Evolutionary conservation across 2,888 invertebrate genomes (phyloP).

Genomic region (Gasteruption jaculator): DNA sequence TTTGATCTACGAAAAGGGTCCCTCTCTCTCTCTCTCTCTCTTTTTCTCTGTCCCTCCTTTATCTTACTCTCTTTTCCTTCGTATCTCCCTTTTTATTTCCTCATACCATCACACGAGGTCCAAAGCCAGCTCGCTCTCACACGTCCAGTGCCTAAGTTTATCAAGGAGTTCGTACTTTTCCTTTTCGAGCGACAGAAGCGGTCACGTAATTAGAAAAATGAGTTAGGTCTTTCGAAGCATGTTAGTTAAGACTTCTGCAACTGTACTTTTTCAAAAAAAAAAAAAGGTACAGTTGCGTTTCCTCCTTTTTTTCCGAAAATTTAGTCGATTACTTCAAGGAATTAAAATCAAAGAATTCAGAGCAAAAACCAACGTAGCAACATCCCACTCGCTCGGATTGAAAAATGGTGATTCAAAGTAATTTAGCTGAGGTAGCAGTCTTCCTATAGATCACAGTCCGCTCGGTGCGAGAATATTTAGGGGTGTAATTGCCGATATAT

Average conservation of each 20-base stretch:
- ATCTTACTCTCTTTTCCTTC: slow-evolving; percentile 10
- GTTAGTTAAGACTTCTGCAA: too few species aligned
- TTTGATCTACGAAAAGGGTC: slow-evolving; percentile 49
- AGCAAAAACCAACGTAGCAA: too few species aligned
- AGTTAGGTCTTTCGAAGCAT: slow-evolving; percentile 39
- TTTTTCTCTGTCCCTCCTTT: slow-evolving; percentile 17
- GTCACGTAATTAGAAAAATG: slow-evolving; percentile 48
- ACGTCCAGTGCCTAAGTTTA: slow-evolving; percentile 41
- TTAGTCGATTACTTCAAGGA: too few species aligned
- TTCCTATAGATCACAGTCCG: slow-evolving; percentile 45
- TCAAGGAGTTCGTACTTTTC: slow-evolving; percentile 33
- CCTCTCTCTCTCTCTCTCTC: slow-evolving; percentile 22
- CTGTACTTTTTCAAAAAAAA: too few species aligned
- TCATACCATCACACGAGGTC: slow-evolving; percentile 16
- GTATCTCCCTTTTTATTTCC: slow-evolving; percentile 5
- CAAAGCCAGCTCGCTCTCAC: slow-evolving; percentile 25
- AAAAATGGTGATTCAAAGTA: slow-evolving; percentile 48
- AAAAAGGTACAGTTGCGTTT: too few species aligned
- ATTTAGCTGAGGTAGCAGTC: slow-evolving; percentile 36
- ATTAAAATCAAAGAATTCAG: too few species aligned
- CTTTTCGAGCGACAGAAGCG: slow-evolving; percentile 32
- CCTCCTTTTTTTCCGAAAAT: too few species aligned
- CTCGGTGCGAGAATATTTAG: slow-evolving; percentile 49
- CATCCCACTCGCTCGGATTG: slow-evolving; percentile 33
- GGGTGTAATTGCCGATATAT: slow-evolving; percentile 51